phyloP scores from a whole-genome alignment of 2,113 vertebrate genomes.

The Xiphophorus couchianus region DNA sequence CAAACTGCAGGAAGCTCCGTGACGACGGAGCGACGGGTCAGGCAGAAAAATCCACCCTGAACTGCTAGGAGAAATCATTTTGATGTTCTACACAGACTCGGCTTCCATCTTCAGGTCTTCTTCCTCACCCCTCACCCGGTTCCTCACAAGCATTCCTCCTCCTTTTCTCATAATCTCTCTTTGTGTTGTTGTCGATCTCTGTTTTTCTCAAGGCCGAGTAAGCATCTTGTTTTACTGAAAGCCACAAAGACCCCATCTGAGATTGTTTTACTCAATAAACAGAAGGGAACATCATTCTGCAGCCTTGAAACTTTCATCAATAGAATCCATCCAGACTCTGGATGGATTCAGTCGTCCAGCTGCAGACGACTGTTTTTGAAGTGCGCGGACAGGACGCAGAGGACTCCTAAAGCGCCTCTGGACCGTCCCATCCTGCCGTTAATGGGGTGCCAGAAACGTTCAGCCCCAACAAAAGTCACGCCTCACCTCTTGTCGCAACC shows the following conservation, averaged over 20 bases:
- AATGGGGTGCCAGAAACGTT: conserved; percentile 65
- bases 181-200: conserved; percentile 12
- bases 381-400: conserved; percentile 39
- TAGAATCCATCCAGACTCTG: conserved; percentile 13
- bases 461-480: conserved; percentile 25
- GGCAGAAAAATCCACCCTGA: conserved; percentile 47
- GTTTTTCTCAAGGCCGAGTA: conserved; percentile 42
- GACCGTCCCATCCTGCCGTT: conserved; percentile 65
- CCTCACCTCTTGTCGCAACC: conserved; percentile 43
- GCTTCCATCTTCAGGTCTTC: conserved; percentile 52
- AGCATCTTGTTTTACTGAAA: conserved; percentile 50
- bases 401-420: conserved; percentile 58
- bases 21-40: conserved; percentile 42
- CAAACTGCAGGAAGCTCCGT: conserved; percentile 34
- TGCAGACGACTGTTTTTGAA: conserved; percentile 49
- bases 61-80: conserved; percentile 56
- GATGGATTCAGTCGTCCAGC: no score
- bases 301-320: conserved; percentile 24
- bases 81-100: conserved; percentile 36
- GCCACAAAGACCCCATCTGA: conserved; percentile 38
- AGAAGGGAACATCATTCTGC: conserved; percentile 38
- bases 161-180: background rate
- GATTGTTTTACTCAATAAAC: conserved; percentile 39
- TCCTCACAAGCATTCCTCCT: background rate
- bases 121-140: conserved; percentile 35